Conservation (phyloP, 1,140 invertebrate species). For the Diorhabda elongata region DNA sequence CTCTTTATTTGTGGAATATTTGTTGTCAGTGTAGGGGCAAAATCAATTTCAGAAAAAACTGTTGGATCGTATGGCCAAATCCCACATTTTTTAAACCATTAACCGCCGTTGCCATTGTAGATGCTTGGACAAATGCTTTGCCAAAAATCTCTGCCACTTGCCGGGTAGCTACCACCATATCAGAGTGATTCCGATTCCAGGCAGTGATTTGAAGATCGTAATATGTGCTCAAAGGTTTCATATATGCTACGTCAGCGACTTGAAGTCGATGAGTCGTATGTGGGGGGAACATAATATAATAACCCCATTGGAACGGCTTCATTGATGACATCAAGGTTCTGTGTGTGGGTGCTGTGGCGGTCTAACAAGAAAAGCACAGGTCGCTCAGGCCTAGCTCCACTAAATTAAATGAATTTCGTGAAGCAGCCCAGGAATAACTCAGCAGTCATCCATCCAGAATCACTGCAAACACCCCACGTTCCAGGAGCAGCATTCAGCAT, state of each 20-base stretch:
- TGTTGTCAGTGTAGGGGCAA: not conserved
- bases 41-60: slow-evolving; percentile 1
- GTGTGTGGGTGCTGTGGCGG: slow-evolving; percentile 27
- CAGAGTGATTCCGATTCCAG: slow-evolving; percentile 29
- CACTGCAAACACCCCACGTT: too few relatives aligned
- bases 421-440: too few relatives aligned
- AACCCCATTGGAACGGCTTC: slow-evolving; percentile 28
- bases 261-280: slow-evolving; percentile 37
- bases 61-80: slow-evolving; percentile 3
- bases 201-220: too few relatives aligned
- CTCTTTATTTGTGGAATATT: not conserved
- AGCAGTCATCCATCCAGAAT: too few relatives aligned
- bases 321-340: slow-evolving; percentile 17
- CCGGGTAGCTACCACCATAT: slow-evolving; percentile 1
- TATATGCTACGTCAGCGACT: too few relatives aligned
- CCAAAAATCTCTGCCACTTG: slow-evolving; percentile 1
- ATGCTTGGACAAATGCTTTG: slow-evolving; percentile 2
- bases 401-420: too few relatives aligned
- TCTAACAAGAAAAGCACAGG: slow-evolving; percentile 23
- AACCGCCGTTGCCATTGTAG: slow-evolving; percentile 11
- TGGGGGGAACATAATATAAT: too few relatives aligned
- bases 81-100: not conserved
- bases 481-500: too few relatives aligned
- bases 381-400: not conserved
- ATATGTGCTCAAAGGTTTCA: too few relatives aligned